Evolutionary conservation across 2,113 vertebrate species (phyloP).

Genomic region (Saccopteryx leptura): DNA sequence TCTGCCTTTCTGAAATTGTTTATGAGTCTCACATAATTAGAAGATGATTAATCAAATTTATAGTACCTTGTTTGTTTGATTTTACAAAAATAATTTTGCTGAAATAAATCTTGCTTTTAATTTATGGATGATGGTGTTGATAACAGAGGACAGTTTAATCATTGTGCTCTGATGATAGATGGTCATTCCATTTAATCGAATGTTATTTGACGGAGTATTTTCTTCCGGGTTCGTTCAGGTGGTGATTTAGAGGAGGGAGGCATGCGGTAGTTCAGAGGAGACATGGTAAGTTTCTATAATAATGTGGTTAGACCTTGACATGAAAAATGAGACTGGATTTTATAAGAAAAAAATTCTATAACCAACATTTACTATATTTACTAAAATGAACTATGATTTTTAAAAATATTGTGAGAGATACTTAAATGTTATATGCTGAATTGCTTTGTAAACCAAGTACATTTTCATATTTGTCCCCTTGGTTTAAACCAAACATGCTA

Average conservation of each 20-base stretch:
- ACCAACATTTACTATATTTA: neutral
- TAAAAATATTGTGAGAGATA: neutral
- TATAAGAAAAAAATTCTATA: neutral
- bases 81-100: slow-evolving; percentile 59
- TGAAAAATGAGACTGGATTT: neutral
- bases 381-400: neutral
- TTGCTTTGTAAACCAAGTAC: neutral
- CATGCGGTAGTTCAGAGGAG: neutral
- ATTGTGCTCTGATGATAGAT: slow-evolving; percentile 81
- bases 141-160: slow-evolving; percentile 88
- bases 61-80: slow-evolving; percentile 75
- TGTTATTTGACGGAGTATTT: slow-evolving; percentile 80
- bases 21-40: slow-evolving; percentile 79
- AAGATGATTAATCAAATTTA: slow-evolving; percentile 84
- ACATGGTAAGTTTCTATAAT: slow-evolving; percentile 65
- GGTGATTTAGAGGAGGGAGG: slow-evolving; percentile 48
- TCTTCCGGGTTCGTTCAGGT: slow-evolving; percentile 72
- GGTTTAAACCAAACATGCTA: neutral
- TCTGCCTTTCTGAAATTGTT: slow-evolving; percentile 42
- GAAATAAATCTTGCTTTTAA: slow-evolving; percentile 80
- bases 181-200: slow-evolving; percentile 83
- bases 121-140: slow-evolving; percentile 82
- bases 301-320: neutral
- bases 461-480: neutral
- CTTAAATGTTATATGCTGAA: neutral